Evolutionary conservation across 2,113 vertebrate genomes (phyloP).

Genomic region (Calidris pugnax): DNA sequence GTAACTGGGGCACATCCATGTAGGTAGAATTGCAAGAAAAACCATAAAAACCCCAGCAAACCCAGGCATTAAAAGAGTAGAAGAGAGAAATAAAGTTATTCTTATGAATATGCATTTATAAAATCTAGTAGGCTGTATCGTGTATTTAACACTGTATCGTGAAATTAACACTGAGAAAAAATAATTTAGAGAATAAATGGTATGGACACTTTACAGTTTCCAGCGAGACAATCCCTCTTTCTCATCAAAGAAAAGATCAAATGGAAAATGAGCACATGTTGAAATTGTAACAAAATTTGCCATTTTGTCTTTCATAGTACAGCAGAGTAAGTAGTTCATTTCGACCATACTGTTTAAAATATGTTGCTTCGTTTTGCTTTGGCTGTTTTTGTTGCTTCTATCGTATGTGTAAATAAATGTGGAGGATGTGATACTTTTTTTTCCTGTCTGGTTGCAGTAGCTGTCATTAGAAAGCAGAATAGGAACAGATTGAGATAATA

Average conservation of each 20-base stretch:
- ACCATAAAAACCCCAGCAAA: not conserved
- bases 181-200: not conserved
- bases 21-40: not conserved
- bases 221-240: not conserved
- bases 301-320: not conserved
- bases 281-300: not conserved
- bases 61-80: not conserved
- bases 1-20: accelerated
- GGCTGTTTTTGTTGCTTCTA: not conserved
- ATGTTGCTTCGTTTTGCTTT: not conserved
- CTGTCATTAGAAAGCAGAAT: not conserved
- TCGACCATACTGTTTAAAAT: not conserved
- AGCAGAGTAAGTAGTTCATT: not conserved
- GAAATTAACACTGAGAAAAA: not conserved
- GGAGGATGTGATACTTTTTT: not conserved
- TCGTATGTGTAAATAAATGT: not conserved
- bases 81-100: not conserved
- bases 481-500: not conserved
- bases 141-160: no score
- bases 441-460: not conserved
- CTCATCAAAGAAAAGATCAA: not conserved
- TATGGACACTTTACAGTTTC: not conserved
- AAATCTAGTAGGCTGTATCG: not conserved
- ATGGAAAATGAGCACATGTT: not conserved
- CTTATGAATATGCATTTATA: not conserved